These are phyloP conservation scores for Troides oblongomaculatus DNA, from an alignment of 2,888 invertebrate species.

Conservation along the genomic window DNA sequence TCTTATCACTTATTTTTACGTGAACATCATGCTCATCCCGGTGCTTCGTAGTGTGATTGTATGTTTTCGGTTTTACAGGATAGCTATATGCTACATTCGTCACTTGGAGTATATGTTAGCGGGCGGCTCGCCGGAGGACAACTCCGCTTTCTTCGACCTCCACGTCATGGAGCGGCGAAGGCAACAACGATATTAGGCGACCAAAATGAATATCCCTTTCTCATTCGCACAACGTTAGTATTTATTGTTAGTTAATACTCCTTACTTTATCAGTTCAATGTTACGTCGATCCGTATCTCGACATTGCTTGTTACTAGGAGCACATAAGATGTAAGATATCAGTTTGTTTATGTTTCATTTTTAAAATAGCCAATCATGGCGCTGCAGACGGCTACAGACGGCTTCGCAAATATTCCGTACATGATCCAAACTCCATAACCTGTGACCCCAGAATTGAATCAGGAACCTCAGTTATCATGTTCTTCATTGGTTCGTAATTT, in stretches of 20 bases:
- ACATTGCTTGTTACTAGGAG: conserved; percentile 2
- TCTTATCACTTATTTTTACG: conserved; percentile 20
- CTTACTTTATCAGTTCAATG: too few species aligned
- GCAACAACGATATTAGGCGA: conserved; percentile 46
- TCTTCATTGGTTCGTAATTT: neutral
- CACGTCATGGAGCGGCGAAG: conserved; percentile 57
- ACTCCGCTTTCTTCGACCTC: conserved; percentile 57
- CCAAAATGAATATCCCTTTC: too few species aligned
- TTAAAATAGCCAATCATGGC: too few species aligned
- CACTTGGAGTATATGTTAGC: conserved; percentile 83
- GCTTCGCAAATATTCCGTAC: too few species aligned
- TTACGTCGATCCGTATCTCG: too few species aligned
- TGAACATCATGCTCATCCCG: neutral
- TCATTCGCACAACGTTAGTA: too few species aligned
- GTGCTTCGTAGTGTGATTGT: neutral
- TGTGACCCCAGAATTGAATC: too few species aligned
- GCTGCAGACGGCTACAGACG: too few species aligned
- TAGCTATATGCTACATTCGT: conserved; percentile 88
- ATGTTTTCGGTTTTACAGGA: conserved; percentile 57
- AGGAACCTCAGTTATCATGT: neutral
- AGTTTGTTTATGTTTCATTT: neutral
- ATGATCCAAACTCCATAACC: too few species aligned
- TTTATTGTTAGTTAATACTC: too few species aligned
- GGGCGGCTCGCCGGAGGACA: conserved; percentile 61
- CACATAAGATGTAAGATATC: neutral